Evolutionary conservation across 2,113 vertebrate genomes (phyloP), one percentile per base, ranked within the genome.

Genomic region (Gnathochromis pfefferi): DNA sequence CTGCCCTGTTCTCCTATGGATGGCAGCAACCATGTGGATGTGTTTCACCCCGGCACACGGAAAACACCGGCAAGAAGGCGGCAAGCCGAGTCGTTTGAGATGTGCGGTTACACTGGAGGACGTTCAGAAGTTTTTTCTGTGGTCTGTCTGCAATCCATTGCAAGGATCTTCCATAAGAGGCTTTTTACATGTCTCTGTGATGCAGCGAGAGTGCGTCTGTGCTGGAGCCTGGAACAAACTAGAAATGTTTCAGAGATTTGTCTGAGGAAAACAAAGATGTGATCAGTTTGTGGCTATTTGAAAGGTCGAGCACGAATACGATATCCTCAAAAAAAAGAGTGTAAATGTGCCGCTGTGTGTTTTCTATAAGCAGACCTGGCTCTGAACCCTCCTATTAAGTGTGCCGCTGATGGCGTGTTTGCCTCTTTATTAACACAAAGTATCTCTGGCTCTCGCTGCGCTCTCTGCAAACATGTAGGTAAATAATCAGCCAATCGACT

Each of bases 401-500:
- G 80, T 16, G 31, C 42, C 7, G 8, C 23, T 4, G 84, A 78
- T 40, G 68, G 31, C 17, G 47, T 94, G 93, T 95, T 94, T 95
- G 91, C 90, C 88, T 89, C 86, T 89, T 88, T 88, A 93, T 94
- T 93, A 90, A 84, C 89, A 51, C 87, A 86, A 55, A 89, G 92
- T 90, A 81, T 94, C 88, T 84, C 88, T 91, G 89, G 90, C 90
- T 89, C 65, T 58, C 16, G 47, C 86, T 28, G 21, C 5, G 60
- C 85, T 82, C 89, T 94, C 81, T 13, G 87, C 26, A 92, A 94
- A 93, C 92, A 92, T 89, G 91, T 94, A 93, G 89, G 92, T 84
- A 95, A 96, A 96, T 93, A 95, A 95, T 95, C 88, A 73, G 82
- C 90, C 92, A 85, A 92, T 95, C 89, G 68, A 17, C 90, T 91